phyloP scores from a whole-genome alignment of 1,140 invertebrate genomes.

The Pseudomyrmex concolor region DNA sequence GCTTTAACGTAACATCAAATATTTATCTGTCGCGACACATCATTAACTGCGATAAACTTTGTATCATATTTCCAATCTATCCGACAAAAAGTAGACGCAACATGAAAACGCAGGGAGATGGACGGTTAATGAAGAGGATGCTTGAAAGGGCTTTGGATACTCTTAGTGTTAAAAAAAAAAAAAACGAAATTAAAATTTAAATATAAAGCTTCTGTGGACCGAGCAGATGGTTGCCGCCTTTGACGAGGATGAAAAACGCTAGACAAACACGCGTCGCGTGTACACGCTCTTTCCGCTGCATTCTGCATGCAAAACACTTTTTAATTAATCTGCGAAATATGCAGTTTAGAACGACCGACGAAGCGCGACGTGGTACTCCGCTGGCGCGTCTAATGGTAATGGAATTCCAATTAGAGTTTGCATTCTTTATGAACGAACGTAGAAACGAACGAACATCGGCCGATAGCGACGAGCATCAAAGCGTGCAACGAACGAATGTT shows the following conservation, averaged over 20 bases:
- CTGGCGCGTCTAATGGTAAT: conserved; percentile 59
- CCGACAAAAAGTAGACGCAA: not conserved
- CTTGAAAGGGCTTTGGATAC: conserved; percentile 39
- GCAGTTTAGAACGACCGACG: conserved; percentile 26
- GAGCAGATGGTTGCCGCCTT: not conserved
- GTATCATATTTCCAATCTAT: not conserved
- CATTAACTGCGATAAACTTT: conserved; percentile 6
- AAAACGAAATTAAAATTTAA: conserved; percentile 34
- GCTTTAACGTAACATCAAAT: not conserved
- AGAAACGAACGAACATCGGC: conserved; percentile 52
- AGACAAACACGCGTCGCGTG: conserved; percentile 28
- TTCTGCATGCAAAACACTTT: conserved; percentile 71
- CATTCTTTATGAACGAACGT: conserved; percentile 62
- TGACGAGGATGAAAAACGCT: conserved; percentile 39
- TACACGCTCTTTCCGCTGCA: conserved; percentile 27
- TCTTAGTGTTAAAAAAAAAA: conserved; percentile 9
- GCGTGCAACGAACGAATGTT: conserved; percentile 20
- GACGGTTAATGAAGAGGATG: conserved; percentile 27
- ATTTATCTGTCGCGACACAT: not conserved
- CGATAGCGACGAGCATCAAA: conserved; percentile 45
- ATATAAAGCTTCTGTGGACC: conserved; percentile 48
- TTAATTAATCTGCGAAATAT: conserved; percentile 71
- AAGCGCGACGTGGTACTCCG: conserved; percentile 7
- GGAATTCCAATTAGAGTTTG: conserved; percentile 70
- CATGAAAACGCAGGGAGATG: not conserved